Base-by-base conservation (phyloP, 2,888 invertebrate genomes). In the Macrosoma leucophasiata region DNA sequence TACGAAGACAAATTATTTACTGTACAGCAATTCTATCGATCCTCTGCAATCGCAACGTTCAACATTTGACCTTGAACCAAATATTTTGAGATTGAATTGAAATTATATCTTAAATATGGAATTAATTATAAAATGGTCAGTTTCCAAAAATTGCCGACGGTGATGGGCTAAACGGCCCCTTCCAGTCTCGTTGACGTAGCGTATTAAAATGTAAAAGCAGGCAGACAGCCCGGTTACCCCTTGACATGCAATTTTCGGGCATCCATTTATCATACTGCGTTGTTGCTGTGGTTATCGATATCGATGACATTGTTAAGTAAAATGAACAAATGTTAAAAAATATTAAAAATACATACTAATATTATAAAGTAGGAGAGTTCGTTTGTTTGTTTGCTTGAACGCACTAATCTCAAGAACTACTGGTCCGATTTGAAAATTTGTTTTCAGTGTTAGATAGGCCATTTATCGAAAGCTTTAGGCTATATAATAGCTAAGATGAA, bases 191-290 rank as follows among this genome's bases (percentile, higher is more conserved):
- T 62, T 70, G 67, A 70, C 71, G 66, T 62, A 53, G 54, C 52
- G 52, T 72, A 81, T 81, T 78, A 82, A 81, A 76, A 77, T 64
- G 70, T 79, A 76, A 72, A 58, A 58, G 48, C 57, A 52, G 46
- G 46, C 53, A 56, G 79, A 72, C 76, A 68, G 67, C 59, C 61
- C 67, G 56, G 74, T 79, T 78, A 73, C 68, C 63, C 72, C 53
- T 69, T 78, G 81, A 81, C 81, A 70, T 77, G 79, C 78, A 81
- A 81, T 82, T 81, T 82, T 78, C 67, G 76, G 68, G 55, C 60
- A 58, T 64, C 66, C 75, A 79, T 79, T 78, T 71, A 77, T 78
- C 75, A 82, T 63, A 56, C 45, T 47, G 52, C 52, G 63, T 46
- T 50, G 36, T 55, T 39, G 53, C 53, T 47, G 26, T n/a, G 43